These are phyloP conservation scores for Athetis lepigone DNA, from an alignment of 2,888 invertebrate genomes.

Conservation along the genomic window DNA sequence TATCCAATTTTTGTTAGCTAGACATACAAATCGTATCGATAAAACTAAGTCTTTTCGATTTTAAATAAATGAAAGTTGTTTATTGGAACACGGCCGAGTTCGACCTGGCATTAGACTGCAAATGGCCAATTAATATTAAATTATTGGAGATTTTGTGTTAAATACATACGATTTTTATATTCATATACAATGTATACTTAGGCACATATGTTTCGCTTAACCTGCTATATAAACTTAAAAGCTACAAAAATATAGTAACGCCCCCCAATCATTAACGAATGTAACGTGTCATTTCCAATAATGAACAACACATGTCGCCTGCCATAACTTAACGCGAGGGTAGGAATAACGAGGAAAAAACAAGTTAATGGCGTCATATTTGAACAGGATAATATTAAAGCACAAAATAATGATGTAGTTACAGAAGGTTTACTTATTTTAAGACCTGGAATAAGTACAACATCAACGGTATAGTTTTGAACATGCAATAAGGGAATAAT, in stretches of 20 bases:
- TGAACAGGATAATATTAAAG: conserved; percentile 43
- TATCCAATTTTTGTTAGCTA: conserved; percentile 1
- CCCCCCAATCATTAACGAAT: conserved; percentile 59
- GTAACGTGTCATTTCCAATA: conserved; percentile 73
- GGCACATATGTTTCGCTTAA: neutral
- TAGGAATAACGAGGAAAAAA: conserved; percentile 61
- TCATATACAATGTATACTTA: no score
- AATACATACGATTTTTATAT: neutral
- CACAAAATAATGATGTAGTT: conserved; percentile 28
- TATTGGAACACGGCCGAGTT: neutral
- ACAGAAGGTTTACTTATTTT: conserved; percentile 27
- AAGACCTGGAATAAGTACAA: neutral
- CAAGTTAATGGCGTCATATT: conserved; percentile 58
- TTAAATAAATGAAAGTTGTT: neutral
- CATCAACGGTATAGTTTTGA: neutral
- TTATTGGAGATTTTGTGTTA: neutral
- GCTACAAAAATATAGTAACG: conserved; percentile 32
- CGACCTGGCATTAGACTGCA: neutral
- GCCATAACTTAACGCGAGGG: conserved; percentile 67
- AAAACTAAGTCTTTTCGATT: neutral
- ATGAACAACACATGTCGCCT: conserved; percentile 75
- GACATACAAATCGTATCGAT: no score
- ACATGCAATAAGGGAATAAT: no score
- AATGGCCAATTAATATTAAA: neutral
- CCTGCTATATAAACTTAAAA: conserved; percentile 5